Conservation (phyloP, 2,113 vertebrate genomes). For the Rattus rattus region DNA sequence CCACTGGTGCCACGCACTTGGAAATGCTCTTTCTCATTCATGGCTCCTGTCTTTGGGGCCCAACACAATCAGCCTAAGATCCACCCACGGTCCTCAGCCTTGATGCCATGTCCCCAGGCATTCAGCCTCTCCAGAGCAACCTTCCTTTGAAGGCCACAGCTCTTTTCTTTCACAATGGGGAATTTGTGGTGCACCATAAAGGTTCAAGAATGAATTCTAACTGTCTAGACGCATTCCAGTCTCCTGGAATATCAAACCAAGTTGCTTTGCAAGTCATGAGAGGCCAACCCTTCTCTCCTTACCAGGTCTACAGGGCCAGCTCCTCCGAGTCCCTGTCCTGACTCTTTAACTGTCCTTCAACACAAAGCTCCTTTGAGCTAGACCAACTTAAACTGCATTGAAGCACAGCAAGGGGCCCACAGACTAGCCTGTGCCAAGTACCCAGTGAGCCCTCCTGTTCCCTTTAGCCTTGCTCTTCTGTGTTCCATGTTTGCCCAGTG, state of each 20-base stretch:
- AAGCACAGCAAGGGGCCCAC: neutral
- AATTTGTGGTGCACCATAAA: neutral
- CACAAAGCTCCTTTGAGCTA: fast-evolving
- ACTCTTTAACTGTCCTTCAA: neutral
- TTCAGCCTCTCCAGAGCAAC: neutral
- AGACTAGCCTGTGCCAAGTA: neutral
- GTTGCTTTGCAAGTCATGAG: neutral
- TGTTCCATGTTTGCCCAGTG: neutral
- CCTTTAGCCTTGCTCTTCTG: neutral
- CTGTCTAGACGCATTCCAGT: neutral
- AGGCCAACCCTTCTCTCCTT: neutral
- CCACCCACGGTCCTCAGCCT: fast-evolving
- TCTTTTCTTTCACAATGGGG: neutral
- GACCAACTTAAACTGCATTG: neutral
- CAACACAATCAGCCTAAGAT: neutral
- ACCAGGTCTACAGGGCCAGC: neutral
- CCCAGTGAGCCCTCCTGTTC: neutral
- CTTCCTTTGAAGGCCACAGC: neutral
- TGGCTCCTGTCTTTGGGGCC: neutral
- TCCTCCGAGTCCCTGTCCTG: neutral
- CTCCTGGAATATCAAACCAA: neutral
- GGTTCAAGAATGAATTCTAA: neutral
- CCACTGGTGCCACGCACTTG: neutral
- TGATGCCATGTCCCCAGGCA: fast-evolving
- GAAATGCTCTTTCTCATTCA: neutral